Conservation (phyloP, 2,888 invertebrate species). For the Trachelus tabidus region DNA sequence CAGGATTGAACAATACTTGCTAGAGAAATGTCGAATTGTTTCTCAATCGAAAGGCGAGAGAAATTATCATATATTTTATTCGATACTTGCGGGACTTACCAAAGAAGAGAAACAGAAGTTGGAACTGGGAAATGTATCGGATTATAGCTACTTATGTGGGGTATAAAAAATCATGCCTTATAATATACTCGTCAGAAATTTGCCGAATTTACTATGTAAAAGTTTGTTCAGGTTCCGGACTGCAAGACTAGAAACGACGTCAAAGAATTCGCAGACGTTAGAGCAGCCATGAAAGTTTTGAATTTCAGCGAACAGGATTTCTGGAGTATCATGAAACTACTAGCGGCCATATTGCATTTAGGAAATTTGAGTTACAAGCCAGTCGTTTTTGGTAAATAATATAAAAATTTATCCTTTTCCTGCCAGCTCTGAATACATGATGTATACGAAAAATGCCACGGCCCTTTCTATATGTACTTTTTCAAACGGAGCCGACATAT, state of each 20-base stretch:
- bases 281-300: constrained; percentile 92
- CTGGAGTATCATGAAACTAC: constrained; percentile 84
- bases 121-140: constrained; percentile 77
- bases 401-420: background rate
- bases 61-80: constrained; percentile 97
- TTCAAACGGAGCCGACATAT: too few species aligned
- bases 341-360: constrained; percentile 89
- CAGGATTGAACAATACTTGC: constrained; percentile 91
- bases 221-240: background rate
- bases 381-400: constrained; percentile 66
- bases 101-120: constrained; percentile 83
- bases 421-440: too few species aligned
- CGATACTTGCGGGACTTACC: constrained; percentile 85
- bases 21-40: constrained; percentile 94
- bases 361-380: constrained; percentile 91
- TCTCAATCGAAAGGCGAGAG: constrained; percentile 89
- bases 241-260: constrained; percentile 88
- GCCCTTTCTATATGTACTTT: too few species aligned
- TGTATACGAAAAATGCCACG: too few species aligned
- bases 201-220: background rate
- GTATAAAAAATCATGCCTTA: constrained; percentile 58
- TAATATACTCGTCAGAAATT: background rate
- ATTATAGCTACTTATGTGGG: constrained; percentile 85
- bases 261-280: constrained; percentile 87
- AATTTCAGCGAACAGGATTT: constrained; percentile 88